A percentile compares a stretch with the other conserved stretches of the same genome.
Evolutionary conservation across 2,888 invertebrate species (phyloP).

Genomic region (Suillia variegata): DNA sequence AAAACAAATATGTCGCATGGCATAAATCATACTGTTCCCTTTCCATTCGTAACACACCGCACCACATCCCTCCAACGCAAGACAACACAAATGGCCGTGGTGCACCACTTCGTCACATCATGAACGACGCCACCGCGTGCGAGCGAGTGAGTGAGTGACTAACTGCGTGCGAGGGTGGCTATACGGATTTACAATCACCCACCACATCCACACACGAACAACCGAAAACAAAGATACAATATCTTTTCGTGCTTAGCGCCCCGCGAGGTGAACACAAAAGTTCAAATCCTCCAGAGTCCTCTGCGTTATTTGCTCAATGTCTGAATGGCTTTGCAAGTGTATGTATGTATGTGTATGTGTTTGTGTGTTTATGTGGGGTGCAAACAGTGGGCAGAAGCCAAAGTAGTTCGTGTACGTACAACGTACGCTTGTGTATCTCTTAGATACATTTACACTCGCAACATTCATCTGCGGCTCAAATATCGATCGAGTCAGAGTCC

Average conservation of each 20-base stretch:
- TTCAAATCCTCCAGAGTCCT: too few species aligned
- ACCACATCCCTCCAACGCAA: background rate
- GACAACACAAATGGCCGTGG: background rate
- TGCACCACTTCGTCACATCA: background rate
- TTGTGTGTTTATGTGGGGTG: background rate
- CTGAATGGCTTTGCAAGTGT: too few species aligned
- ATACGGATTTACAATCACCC: too few species aligned
- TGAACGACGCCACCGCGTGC: too few species aligned
- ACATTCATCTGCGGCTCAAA: constrained; percentile 26
- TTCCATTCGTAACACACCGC: background rate
- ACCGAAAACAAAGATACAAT: too few species aligned
- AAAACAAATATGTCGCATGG: constrained; percentile 13
- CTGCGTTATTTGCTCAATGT: too few species aligned
- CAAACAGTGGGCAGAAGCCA: background rate
- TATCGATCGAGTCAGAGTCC: constrained; percentile 24
- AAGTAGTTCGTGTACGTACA: constrained; percentile 19
- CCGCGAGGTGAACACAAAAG: too few species aligned
- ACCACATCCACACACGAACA: too few species aligned
- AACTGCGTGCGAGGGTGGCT: too few species aligned
- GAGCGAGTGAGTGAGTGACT: too few species aligned
- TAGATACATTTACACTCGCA: constrained; percentile 21
- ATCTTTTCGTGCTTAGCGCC: too few species aligned
- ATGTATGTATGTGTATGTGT: background rate
- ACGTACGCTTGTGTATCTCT: constrained; percentile 16
- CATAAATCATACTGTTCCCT: constrained; percentile 11